A percentile compares a stretch with the other conserved stretches of the same genome.
Conservation (phyloP, 2,797 vertebrate species). For the Hyperoplus immaculatus region DNA sequence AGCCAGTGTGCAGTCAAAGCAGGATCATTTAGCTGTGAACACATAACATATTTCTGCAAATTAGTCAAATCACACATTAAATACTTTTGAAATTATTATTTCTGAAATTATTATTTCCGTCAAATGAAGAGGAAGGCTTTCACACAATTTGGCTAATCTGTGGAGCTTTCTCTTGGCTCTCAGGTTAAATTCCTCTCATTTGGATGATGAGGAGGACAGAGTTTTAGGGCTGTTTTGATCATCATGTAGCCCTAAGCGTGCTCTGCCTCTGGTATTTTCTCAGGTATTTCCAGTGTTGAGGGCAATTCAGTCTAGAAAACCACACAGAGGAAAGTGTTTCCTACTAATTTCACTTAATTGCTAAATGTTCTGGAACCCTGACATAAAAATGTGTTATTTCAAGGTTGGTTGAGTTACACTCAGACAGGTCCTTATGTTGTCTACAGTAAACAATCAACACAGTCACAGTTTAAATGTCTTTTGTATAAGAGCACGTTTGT, state of each 20-base stretch:
- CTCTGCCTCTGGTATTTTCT: slow-evolving; percentile 56
- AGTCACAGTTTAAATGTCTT: neutral
- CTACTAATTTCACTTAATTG: neutral
- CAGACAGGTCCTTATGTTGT: neutral
- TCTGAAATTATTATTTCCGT: neutral
- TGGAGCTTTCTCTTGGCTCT: slow-evolving; percentile 6
- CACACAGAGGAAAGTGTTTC: neutral
- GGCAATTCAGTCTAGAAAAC: slow-evolving; percentile 19
- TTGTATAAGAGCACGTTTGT: neutral
- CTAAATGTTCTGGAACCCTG: neutral
- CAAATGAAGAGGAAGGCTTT: slow-evolving; percentile 5
- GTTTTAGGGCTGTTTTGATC: slow-evolving; percentile 49
- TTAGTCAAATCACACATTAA: neutral
- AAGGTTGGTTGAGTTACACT: neutral
- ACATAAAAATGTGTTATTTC: neutral
- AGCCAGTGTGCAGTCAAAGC: neutral
- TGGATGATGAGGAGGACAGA: slow-evolving; percentile 42
- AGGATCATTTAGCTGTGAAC: neutral
- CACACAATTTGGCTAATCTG: slow-evolving; percentile 14
- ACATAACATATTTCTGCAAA: neutral
- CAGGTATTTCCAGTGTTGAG: slow-evolving; percentile 37
- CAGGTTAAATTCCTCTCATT: slow-evolving; percentile 12
- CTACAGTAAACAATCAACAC: neutral
- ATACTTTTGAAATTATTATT: neutral
- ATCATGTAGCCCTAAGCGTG: slow-evolving; percentile 41